Evolutionary conservation across 2,888 invertebrate species (phyloP).

Genomic region (Leistus spinibarbis): DNA sequence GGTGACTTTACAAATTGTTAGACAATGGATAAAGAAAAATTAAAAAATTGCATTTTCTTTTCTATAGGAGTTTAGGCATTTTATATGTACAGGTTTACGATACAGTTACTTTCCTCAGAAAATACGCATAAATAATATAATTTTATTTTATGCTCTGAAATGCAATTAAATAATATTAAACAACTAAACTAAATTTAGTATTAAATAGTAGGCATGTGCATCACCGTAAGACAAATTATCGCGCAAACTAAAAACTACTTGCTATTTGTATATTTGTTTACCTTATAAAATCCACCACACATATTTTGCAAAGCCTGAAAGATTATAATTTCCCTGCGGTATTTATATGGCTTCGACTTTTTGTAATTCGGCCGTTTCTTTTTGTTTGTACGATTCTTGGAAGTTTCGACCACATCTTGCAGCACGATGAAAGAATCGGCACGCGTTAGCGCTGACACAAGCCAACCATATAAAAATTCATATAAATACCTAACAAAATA

Average conservation of each 20-base stretch:
- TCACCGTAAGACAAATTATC: too few species aligned
- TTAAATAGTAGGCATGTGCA: too few species aligned
- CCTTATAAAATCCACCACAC: conserved; percentile 95
- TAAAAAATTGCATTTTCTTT: too few species aligned
- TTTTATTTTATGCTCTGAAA: too few species aligned
- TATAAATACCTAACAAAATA: conserved; percentile 75
- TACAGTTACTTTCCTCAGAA: too few species aligned
- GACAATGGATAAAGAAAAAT: too few species aligned
- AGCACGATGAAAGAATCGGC: conserved; percentile 85
- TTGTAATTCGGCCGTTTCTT: conserved; percentile 66
- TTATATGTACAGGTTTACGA: too few species aligned
- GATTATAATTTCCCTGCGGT: conserved; percentile 83
- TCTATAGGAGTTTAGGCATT: too few species aligned
- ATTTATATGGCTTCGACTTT: conserved; percentile 65
- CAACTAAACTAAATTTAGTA: too few species aligned
- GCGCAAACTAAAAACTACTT: neutral
- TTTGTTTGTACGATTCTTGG: conserved; percentile 56
- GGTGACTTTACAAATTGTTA: too few species aligned
- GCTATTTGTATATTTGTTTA: conserved; percentile 49
- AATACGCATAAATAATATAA: too few species aligned
- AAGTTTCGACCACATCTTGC: conserved; percentile 58
- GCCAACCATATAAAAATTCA: conserved; percentile 93
- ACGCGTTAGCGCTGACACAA: conserved; percentile 86
- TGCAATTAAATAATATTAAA: too few species aligned
- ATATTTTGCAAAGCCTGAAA: conserved; percentile 92